A percentile compares a stretch with the other conserved stretches of the same genome.
These are phyloP conservation scores for Lagopus muta DNA, from an alignment of 2,113 vertebrate species.

Conservation along the genomic window DNA sequence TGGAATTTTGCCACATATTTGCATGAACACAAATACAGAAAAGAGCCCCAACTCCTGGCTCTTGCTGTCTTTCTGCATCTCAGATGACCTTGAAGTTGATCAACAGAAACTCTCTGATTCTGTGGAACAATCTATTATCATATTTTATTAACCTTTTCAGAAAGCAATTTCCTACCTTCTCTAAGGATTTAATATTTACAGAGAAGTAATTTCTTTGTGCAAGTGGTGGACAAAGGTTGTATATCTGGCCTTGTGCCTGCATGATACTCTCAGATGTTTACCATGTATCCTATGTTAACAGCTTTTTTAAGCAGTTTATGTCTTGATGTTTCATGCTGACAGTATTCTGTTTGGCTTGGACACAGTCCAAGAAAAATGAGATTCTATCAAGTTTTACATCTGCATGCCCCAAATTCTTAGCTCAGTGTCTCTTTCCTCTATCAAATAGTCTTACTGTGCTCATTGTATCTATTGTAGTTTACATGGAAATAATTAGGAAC, in stretches of 20 bases:
- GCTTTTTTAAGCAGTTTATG: neutral
- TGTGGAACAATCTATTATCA: neutral
- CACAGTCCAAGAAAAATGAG: neutral
- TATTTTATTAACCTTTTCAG: slow-evolving; percentile 20
- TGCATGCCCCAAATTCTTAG: neutral
- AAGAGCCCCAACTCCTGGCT: neutral
- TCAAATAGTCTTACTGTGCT: no score
- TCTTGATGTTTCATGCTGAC: rapidly evolving
- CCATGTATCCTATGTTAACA: neutral
- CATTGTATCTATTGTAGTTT: no score
- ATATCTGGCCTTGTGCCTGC: neutral
- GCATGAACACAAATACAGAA: neutral
- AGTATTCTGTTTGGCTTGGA: neutral
- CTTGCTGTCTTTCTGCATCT: neutral
- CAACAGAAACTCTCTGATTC: neutral
- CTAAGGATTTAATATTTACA: slow-evolving; percentile 29
- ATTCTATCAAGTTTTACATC: neutral
- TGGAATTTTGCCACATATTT: neutral
- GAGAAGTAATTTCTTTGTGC: neutral
- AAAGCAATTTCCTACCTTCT: slow-evolving; percentile 16
- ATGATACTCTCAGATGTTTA: neutral
- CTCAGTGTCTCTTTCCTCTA: no score
- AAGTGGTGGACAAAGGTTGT: neutral
- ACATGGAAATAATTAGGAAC: no score
- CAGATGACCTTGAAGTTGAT: neutral